Evolutionary conservation across 2,888 invertebrate species (phyloP).

Genomic region (Melanotus villosus): DNA sequence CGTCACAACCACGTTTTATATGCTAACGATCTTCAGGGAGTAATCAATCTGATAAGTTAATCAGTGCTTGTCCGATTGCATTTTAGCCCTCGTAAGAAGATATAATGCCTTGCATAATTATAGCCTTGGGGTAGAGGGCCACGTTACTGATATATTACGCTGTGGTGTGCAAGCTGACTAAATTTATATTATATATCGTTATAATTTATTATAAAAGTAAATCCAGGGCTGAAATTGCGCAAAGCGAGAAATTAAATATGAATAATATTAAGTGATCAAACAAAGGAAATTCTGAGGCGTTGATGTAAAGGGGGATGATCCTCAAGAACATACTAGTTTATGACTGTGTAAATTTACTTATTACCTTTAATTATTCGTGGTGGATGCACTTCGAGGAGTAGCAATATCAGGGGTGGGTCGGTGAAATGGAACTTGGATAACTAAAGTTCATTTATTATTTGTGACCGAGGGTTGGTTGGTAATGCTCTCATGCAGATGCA

Average conservation of each 20-base stretch:
- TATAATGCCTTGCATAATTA: slow-evolving; percentile 35
- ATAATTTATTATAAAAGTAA: slow-evolving; percentile 2
- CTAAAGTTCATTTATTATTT: slow-evolving; percentile 11
- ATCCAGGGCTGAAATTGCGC: slow-evolving; percentile 17
- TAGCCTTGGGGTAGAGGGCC: slow-evolving; percentile 26
- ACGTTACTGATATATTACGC: slow-evolving; percentile 15
- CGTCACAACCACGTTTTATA: slow-evolving; percentile 10
- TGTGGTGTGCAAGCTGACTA: neutral
- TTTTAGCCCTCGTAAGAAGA: slow-evolving; percentile 31
- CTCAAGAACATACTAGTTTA: slow-evolving; percentile 31
- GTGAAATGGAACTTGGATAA: slow-evolving; percentile 8
- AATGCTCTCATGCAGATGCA: neutral
- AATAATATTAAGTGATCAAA: slow-evolving; percentile 27
- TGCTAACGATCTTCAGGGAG: slow-evolving; percentile 37
- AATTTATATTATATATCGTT: slow-evolving; percentile 8
- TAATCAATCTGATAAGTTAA: slow-evolving; percentile 42
- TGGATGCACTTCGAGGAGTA: slow-evolving; percentile 34
- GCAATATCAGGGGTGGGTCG: slow-evolving; percentile 14
- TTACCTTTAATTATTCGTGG: slow-evolving; percentile 38
- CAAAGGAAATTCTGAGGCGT: slow-evolving; percentile 20
- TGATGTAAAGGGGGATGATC: slow-evolving; percentile 35
- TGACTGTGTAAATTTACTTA: slow-evolving; percentile 36
- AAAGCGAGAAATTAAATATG: slow-evolving; percentile 37
- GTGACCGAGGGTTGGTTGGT: neutral
- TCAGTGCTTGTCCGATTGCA: slow-evolving; percentile 40